Evolutionary conservation across 2,797 vertebrate genomes (phyloP), one percentile per base, ranked within the genome.

Genomic region (Pteropus rufus): DNA sequence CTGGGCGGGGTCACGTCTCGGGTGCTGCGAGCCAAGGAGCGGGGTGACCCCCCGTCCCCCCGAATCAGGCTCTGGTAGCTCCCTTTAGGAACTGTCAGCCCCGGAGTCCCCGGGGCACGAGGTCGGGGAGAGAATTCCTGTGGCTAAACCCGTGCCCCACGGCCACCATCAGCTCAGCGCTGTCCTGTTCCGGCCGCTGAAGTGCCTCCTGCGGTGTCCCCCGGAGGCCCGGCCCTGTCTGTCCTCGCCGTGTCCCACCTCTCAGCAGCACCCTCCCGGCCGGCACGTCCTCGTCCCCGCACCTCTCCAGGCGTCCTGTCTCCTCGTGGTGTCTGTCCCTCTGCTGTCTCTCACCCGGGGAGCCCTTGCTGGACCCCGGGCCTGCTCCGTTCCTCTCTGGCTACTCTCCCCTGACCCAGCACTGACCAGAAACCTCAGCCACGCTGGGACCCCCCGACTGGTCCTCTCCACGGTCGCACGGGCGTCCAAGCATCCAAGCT

Each of bases 11-110:
- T 31, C 18, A 23, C 9, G 18, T 8, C 36, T 39, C 34, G 21
- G 64, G n/a, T 19, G 31, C 31, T 2, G 1, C 12, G 12, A 19
- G 8, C 49, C 2, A 0, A 14, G 0, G 4, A 10, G 1, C 5
- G 46, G 29, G 29, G 11, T 44, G 15, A 24, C 49, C 54, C 49
- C 29, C 49, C 0, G 1, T 21, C 9, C 36, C 10, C 4, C 31
- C 0, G 4, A 44, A 8, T 3, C 70, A 0, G 14, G 79, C 29
- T 26, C 54, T 7, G n/a, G 64, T 3, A 2, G 4, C 44, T 31
- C 3, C 65, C 7, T 56, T 15, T 26, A 1, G 26, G n/a, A 21
- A 8, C 44, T 14, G 23, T 23, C 24, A 7, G 0, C 5, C 29
- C 58, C 31, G 5, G 0, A 1, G 41, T 12, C 18, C n/a, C 19